Base-by-base conservation (phyloP, 2,888 invertebrate species). In the Mythimna loreyi region DNA sequence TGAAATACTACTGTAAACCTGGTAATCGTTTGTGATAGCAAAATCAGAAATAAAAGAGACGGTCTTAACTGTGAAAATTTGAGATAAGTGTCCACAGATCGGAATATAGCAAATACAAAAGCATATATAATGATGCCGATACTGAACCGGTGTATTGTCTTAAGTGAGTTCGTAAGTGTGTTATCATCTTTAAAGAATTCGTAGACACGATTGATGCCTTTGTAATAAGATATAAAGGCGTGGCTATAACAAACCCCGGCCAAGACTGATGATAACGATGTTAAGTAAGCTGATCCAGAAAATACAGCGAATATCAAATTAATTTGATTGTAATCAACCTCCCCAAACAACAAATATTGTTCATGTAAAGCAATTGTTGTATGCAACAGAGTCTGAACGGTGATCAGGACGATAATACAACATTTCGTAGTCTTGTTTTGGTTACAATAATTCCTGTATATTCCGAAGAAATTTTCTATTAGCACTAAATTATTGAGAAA, bases 401-500 rank as follows among this genome's bases (percentile, higher is more conserved):
- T 28, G 36, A 64, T 33, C 28, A 33, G 11, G 7, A 63, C 21
- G 9, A 63, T 19, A 4, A 71, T 73, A 4, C 43, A 50, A 56
- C 9, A 43, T 50, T 73, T 73, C 25, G 36, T 55, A 1, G 21
- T 28, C 0, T 45, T 57, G 8, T 13, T 50, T 33, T 72, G 49
- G 6, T 2, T n/a, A 28, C 40, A 63, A 50, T 64, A 71, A 64
- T 36, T 72, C 25, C 70, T 43, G 49, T 45, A 49, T 25, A 71
- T 63, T 13, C 74, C 65, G 6, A 56, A 47, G 2, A 62, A 25
- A 19, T 62, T 61, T 21, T 69, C 72, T 1, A 69, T 23, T 2
- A 72, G 11, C 16, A 72, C 16, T 7, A 69, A 62, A 30, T 53
- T n/a, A 6, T 47, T 62, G 0, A 69, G 23, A 23, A 8, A 62